A percentile compares a stretch with the other conserved stretches of the same genome.
Conservation (phyloP, 2,797 vertebrate genomes). For the Thaleichthys pacificus region DNA sequence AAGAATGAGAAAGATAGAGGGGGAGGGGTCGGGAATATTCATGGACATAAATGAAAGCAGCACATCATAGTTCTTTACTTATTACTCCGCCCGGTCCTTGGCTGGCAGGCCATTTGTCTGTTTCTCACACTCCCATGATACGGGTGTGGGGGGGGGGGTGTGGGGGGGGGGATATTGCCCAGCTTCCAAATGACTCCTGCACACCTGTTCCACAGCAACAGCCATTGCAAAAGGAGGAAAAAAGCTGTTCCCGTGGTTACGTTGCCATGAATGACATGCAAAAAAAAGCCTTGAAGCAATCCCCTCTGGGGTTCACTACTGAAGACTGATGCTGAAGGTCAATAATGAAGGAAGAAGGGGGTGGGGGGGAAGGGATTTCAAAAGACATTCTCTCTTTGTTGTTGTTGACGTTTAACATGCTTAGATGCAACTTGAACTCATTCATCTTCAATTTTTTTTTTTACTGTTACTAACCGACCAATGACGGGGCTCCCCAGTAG, state of each 20-base stretch:
- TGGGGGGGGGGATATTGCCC: conserved; percentile 10
- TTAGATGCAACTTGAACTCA: background rate
- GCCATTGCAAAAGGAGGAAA: conserved; percentile 8
- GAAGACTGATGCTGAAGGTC: background rate
- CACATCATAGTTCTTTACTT: conserved; percentile 37
- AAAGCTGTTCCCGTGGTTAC: conserved; percentile 9
- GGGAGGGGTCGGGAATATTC: background rate
- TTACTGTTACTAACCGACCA: no score
- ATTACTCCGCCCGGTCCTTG: conserved; percentile 33
- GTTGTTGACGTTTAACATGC: background rate
- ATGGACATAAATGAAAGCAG: conserved; percentile 15
- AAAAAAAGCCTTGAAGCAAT: background rate
- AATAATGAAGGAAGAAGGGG: background rate
- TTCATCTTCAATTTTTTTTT: no score
- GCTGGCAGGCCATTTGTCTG: conserved; percentile 50
- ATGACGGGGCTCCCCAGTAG: no score
- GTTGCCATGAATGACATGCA: background rate
- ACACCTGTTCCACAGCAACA: conserved; percentile 11
- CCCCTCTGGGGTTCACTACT: background rate
- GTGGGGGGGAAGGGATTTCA: background rate
- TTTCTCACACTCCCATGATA: conserved; percentile 13
- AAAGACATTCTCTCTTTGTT: no score
- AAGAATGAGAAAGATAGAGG: no score
- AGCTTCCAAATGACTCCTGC: conserved; percentile 27
- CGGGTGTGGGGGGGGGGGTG: background rate